Percentiles rank a stretch among this genome's conserved stretches.
Evolutionary conservation across 1,140 invertebrate species (phyloP).

Genomic region (Drosophila sproati): DNA sequence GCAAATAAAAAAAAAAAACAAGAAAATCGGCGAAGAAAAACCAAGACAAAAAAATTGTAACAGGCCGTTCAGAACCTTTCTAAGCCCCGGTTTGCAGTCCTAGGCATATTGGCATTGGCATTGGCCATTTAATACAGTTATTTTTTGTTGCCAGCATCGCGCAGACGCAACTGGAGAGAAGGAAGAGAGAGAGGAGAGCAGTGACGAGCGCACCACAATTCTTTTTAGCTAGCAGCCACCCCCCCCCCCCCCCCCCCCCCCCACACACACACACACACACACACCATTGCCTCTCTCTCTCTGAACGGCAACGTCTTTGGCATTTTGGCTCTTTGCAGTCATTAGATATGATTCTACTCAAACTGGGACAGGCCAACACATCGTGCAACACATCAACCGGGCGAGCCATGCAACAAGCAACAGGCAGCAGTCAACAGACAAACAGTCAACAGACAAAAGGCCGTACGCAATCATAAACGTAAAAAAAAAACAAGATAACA

Average conservation of each 20-base stretch:
- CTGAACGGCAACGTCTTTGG: not conserved
- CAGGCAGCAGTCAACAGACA: conserved; percentile 11
- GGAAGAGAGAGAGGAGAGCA: conserved; percentile 8
- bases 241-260: conserved; percentile 13
- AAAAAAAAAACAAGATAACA: not conserved
- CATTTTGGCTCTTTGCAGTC: conserved; percentile 42
- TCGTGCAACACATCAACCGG: conserved; percentile 32
- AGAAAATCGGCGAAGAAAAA: not conserved
- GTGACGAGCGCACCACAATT: conserved; percentile 25
- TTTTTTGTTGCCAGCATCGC: conserved; percentile 49
- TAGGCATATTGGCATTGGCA: conserved; percentile 41
- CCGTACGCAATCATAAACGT: conserved; percentile 44
- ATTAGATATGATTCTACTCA: conserved; percentile 78
- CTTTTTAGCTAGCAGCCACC: conserved; percentile 70
- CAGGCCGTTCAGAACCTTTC: conserved; percentile 56
- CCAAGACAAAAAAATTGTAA: conserved; percentile 57
- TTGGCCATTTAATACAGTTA: conserved; percentile 81
- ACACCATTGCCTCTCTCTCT: conserved; percentile 14
- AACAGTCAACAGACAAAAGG: conserved; percentile 42
- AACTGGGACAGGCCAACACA: conserved; percentile 69
- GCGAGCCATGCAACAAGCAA: not conserved
- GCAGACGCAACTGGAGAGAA: conserved; percentile 41
- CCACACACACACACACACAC: too few relatives aligned
- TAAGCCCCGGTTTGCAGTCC: conserved; percentile 41
- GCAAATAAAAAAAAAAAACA: conserved; percentile 14